These are phyloP conservation scores for Xylota sylvarum DNA, from an alignment of 2,888 invertebrate species.

Conservation along the genomic window DNA sequence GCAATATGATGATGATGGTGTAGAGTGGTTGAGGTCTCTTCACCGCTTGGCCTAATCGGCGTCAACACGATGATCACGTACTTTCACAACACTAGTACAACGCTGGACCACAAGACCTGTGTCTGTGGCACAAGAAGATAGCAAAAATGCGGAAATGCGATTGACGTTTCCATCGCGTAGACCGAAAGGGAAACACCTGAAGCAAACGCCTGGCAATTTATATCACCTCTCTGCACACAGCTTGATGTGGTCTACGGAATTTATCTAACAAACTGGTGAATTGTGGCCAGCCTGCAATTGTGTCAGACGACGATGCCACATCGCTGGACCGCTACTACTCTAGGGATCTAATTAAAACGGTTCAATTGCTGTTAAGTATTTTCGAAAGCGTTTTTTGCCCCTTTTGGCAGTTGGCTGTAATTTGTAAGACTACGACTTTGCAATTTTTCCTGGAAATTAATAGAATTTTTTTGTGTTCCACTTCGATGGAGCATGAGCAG, in stretches of 20 bases:
- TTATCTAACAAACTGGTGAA: constrained; percentile 44
- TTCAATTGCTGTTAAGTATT: constrained; percentile 32
- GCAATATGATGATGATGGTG: constrained; percentile 65
- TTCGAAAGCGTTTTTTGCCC: neutral
- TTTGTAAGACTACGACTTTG: neutral
- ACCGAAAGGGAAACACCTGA: constrained; percentile 56
- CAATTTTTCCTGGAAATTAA: neutral
- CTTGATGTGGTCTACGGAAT: constrained; percentile 63
- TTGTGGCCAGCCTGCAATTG: constrained; percentile 54
- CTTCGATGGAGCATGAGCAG: too few relatives aligned
- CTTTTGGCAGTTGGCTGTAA: neutral
- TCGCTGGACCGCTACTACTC: constrained; percentile 52
- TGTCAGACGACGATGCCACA: constrained; percentile 35
- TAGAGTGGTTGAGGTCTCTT: constrained; percentile 40
- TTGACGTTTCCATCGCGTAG: constrained; percentile 64
- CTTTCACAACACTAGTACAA: constrained; percentile 47
- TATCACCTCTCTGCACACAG: constrained; percentile 56
- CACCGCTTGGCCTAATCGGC: constrained; percentile 44
- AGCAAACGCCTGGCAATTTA: constrained; percentile 61
- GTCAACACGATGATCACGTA: constrained; percentile 30
- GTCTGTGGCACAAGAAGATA: constrained; percentile 36
- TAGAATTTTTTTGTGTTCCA: too few relatives aligned
- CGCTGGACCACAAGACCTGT: constrained; percentile 6
- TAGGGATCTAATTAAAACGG: constrained; percentile 70
- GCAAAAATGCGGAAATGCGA: constrained; percentile 69